Base-by-base conservation (phyloP, 1,140 invertebrate genomes). In the Sarcophaga bullata region DNA sequence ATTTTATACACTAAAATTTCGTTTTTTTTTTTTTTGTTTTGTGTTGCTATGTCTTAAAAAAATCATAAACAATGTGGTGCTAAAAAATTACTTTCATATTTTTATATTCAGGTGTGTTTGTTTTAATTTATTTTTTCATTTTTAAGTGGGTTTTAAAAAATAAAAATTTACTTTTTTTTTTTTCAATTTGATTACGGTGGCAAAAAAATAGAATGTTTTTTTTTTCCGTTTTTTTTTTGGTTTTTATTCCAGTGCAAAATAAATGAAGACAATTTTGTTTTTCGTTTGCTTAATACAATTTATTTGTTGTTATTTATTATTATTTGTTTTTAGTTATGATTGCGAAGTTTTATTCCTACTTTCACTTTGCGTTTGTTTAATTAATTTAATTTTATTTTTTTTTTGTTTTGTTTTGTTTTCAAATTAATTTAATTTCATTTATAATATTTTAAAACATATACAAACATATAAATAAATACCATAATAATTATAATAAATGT, bases 311-410 rank as follows among this genome's bases (percentile, higher is more conserved):
- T n/a, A n/a, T 58, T 11, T n/a, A n/a, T n/a, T n/a, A n/a, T 81
- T 82, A 58, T 46, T 50, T 54, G 48, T 83, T 73, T 82, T 80
- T 81, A n/a, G 49, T 83, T n/a, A 81, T 83, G 83, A 85, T 80
- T 88, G 87, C 87, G 87, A 88, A 88, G 87, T 88, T 88, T 88
- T 88, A 87, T 87, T 88, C 87, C 87, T 88, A 88, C 87, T 88
- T 72, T 80, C 52, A 58, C 58, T 80, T 80, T 68, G 62, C 62
- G 15, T 68, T 68, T n/a, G 17, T 68, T 17, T 68, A 68, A n/a
- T n/a, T n/a, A n/a, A 19, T 68, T 10, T 13, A 58, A n/a, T 58
- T 68, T 10, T 25, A 19, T 68, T 48, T 48, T 76, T 76, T 6
- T 50, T 19, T 52, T 78, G 25, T 50, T 50, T 78, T 48, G 48